phyloP scores from a whole-genome alignment of 2,888 invertebrate genomes.

The Aleiodes alternator region DNA sequence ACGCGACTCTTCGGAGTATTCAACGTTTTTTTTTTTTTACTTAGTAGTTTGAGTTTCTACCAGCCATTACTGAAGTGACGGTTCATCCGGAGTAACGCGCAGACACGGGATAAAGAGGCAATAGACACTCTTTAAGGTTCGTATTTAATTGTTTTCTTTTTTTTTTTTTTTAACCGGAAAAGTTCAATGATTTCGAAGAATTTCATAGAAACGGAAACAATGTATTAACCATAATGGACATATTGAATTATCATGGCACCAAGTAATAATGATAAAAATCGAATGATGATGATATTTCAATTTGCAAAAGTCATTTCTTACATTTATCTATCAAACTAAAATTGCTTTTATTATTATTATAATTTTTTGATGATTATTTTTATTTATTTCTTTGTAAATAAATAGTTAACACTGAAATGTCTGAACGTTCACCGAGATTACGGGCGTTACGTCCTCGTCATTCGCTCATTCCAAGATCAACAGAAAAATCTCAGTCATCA shows the following conservation, averaged over 20 bases:
- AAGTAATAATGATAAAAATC: no score
- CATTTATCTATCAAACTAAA: no score
- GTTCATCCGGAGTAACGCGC: conserved; percentile 30
- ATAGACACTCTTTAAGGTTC: conserved; percentile 48
- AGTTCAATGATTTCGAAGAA: no score
- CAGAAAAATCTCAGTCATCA: conserved; percentile 18
- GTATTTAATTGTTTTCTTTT: not conserved
- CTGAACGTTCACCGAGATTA: conserved; percentile 65
- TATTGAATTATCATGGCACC: conserved; percentile 19
- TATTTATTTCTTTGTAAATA: not conserved
- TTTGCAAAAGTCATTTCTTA: no score
- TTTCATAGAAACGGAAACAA: no score
- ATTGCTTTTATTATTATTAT: no score
- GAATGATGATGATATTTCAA: no score
- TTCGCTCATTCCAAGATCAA: conserved; percentile 48
- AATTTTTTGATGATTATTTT: not conserved
- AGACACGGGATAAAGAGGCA: conserved; percentile 19
- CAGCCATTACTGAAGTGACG: conserved; percentile 22
- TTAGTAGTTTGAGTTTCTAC: not conserved
- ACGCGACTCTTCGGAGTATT: not conserved
- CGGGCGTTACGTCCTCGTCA: conserved; percentile 66
- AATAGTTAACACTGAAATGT: conserved; percentile 54
- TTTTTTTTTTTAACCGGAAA: no score
- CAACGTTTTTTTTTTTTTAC: not conserved
- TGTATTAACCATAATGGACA: no score